Base-by-base conservation (phyloP, 2,888 invertebrate genomes). In the Aelia acuminata region DNA sequence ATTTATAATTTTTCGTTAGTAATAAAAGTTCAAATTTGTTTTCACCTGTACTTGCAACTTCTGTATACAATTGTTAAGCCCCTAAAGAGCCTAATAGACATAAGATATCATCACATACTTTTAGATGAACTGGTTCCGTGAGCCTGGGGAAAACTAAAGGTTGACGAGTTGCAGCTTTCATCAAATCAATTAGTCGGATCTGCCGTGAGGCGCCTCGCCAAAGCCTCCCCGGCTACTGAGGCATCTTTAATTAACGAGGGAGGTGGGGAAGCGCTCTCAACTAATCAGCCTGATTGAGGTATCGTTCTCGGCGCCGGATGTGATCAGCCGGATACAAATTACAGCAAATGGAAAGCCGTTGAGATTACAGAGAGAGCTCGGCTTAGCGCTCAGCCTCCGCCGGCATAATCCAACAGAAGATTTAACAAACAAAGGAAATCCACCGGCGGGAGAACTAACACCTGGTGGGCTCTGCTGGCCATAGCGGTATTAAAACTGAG, bases 351-450 rank as follows among this genome's bases (percentile, higher is more conserved):
- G 80, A 80, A 80, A 80, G 80, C 80, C 80, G 80, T 80, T 80
- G 80, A 80, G 80, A 80, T 80, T 80, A 80, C n/a, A 43, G 43
- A 43, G 43, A 80, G 43, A 22, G 43, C 43, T 20, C 43, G 75
- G 75, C 75, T 80, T 80, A 80, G 80, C 43, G 80, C 80, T 80
- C 43, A 80, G 80, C 80, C 39, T 43, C 43, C 80, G 18, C 80
- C 43, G 80, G 80, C 5, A 3, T 85, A 50, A 85, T 85, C 85
- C 85, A 50, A 85, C 85, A 53, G 85, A 53, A 85, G 85, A 85
- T 50, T 53, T 53, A 85, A 53, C 39, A 39, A 53, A 85, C 85
- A 85, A 85, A 85, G 85, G 39, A 50, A 85, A 85, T 53, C 53
- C 50, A 31, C 22, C n/a, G 43, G 43, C 43, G 80, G 80, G 43